Evolutionary conservation across 2,888 invertebrate species (phyloP), one percentile per base, ranked within the genome.

Genomic region (Hypena proboscidalis): DNA sequence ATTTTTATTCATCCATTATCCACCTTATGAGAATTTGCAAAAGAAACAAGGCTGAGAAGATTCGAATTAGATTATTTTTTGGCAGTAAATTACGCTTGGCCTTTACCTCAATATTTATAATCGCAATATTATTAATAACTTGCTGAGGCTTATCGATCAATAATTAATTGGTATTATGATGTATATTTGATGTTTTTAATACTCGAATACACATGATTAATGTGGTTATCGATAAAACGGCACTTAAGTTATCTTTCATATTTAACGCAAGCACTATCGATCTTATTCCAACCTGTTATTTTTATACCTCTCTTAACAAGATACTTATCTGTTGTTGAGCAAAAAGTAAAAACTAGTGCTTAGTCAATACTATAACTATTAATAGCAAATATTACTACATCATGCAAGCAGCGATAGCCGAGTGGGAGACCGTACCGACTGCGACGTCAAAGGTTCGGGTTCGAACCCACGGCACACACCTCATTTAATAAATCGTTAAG

Each of bases 1-100:
- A 20, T 32, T 34, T n/a, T 37, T 21, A 61, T 51, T 61, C 58
- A 58, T 60, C 46, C 40, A 48, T 58, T 55, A 54, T 32, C 50
- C 33, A 27, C 23, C 44, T 22, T 54, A 46, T 47, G 42, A 40
- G 47, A 53, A 39, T 58, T 52, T 36, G 35, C 30, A 13, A 35
- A 49, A 4, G 27, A 51, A 49, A 47, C 49, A 43, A 57, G 50
- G 46, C 19, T 57, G 35, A 40, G 46, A 35, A 45, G 14, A 17
- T 33, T 51, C 25, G 3, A n/a, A 40, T 38, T 35, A 31, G 39
- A 26, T 36, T 53, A 45, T 46, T 30, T 45, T 20, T 34, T 22
- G 9, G 6, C 13, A 32, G 9, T 30, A 39, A 26, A 22, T 21
- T 26, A 35, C 3, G 9, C 31, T 39, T 39, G 36, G 11, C 38